Evolutionary conservation across 2,797 vertebrate species (phyloP).

Genomic region (Micrastur ruficollis): DNA sequence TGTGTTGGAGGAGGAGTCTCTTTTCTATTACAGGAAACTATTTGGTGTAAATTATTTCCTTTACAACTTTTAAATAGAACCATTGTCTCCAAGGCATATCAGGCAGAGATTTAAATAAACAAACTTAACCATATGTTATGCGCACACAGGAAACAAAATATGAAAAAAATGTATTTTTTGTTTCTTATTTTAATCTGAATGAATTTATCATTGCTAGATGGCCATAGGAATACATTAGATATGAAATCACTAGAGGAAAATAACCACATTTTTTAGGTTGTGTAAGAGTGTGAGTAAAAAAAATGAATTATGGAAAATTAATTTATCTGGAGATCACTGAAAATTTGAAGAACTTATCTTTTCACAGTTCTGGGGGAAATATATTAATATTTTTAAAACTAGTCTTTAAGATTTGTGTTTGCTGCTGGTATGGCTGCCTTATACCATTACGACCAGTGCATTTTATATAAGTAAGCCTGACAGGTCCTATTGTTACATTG

Average conservation of each 20-base stretch:
- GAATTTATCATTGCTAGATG: background rate
- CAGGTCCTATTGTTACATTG: background rate
- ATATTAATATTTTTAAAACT: background rate
- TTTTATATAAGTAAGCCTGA: background rate
- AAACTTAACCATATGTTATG: background rate
- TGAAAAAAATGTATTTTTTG: background rate
- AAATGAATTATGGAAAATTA: background rate
- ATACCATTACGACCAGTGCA: background rate
- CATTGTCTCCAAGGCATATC: background rate
- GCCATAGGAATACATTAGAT: rapidly evolving
- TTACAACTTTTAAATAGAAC: background rate
- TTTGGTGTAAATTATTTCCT: conserved; percentile 15
- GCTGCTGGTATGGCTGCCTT: background rate
- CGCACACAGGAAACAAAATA: background rate
- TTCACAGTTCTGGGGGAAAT: background rate
- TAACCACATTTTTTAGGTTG: background rate
- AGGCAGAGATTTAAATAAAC: background rate
- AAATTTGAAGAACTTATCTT: background rate
- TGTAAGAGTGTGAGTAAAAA: background rate
- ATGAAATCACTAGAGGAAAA: background rate
- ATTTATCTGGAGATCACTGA: background rate
- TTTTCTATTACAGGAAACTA: conserved; percentile 24
- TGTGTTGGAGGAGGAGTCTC: background rate
- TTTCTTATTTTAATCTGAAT: background rate
- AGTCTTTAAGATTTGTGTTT: background rate